Base-by-base conservation (phyloP, 1,140 invertebrate genomes). In the Drosophila littoralis region DNA sequence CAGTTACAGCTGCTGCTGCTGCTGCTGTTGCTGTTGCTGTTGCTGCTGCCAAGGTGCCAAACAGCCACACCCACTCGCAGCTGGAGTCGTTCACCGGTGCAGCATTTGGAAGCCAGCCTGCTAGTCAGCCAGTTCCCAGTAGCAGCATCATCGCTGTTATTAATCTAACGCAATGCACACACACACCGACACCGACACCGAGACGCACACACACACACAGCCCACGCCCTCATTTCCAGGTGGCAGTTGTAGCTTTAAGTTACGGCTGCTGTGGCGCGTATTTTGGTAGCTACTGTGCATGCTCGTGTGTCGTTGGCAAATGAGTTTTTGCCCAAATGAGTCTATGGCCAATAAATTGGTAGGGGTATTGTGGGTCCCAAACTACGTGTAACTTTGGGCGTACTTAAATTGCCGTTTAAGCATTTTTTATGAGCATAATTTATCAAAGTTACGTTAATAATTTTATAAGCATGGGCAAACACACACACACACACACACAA, bases 401-500 rank as follows among this genome's bases (percentile, higher is more conserved):
- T 86, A 86, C 76, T 89, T 83, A 86, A 86, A 86, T 86, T 86
- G 84, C 84, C 84, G 84, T 88, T 86, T 86, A 89, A 88, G 77
- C 84, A 77, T 79, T 86, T 88, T 88, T 88, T 88, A 88, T 88
- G 84, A 84, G 84, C 84, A 80, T 89, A 72, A 88, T 88, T 88
- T 88, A 88, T 88, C 84, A 88, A 88, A 88, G 83, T 89, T 88
- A 83, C 59, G 77, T 86, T 89, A 83, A 89, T 86, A 83, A 86
- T 86, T 86, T 89, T 72, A 68, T 43, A 67, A 75, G 50, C 66
- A 51, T 67, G 43, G 38, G 13, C 61, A 36, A 40, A 43, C 52
- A 67, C 17, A 38, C 43, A 40, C 22, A 22, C 22, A 22, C 17
- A 17, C 22, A 3, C 22, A 22, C 22, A 22, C 22, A 48, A 42